Evolutionary conservation across 1,140 invertebrate species (phyloP).

Genomic region (Platorchestia sp.): DNA sequence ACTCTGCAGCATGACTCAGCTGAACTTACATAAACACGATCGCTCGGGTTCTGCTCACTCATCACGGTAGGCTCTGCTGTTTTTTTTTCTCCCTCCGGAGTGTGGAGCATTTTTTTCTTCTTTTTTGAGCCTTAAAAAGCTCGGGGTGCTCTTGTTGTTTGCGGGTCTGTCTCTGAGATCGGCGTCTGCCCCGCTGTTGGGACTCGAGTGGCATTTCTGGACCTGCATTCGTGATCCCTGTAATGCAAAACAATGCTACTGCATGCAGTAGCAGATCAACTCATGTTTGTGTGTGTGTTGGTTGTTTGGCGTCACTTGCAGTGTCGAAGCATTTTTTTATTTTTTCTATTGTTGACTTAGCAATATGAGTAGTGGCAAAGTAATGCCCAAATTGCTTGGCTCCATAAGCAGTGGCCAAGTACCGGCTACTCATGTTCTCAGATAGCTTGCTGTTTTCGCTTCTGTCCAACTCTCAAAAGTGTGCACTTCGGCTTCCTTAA

Average conservation of each 20-base stretch:
- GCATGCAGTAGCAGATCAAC: too few species aligned
- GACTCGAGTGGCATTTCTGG: neutral
- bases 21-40: constrained; percentile 18
- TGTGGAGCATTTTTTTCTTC: neutral
- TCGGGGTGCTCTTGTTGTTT: neutral
- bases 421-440: too few species aligned
- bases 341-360: too few species aligned
- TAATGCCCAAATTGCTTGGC: too few species aligned
- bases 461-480: neutral
- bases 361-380: too few species aligned
- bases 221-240: neutral
- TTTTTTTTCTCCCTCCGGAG: constrained; percentile 22
- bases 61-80: neutral
- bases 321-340: neutral
- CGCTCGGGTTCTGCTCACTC: neutral
- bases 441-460: neutral
- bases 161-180: neutral
- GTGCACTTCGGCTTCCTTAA: too few species aligned
- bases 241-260: too few species aligned
- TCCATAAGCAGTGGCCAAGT: too few species aligned
- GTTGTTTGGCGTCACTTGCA: too few species aligned
- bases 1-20: neutral
- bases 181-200: neutral
- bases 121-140: constrained; percentile 15
- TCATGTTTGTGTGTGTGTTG: too few species aligned